Conservation (phyloP, 2,888 invertebrate genomes). For the Sarcophaga rosellei region DNA sequence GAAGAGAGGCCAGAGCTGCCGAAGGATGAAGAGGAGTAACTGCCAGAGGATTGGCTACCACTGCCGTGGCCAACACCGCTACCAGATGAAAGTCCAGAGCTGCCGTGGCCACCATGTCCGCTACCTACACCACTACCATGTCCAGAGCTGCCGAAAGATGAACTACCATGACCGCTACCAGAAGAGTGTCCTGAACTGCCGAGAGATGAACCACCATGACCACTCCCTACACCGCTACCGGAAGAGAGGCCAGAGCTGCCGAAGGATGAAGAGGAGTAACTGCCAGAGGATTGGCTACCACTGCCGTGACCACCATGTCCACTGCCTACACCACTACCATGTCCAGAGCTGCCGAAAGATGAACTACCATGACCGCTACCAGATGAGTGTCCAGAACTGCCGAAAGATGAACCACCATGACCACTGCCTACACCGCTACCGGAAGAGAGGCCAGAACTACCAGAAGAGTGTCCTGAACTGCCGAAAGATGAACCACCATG, state of each 20-base stretch:
- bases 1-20: conserved; percentile 5
- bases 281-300: neutral
- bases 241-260: conserved; percentile 5
- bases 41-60: neutral
- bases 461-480: neutral
- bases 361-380: neutral
- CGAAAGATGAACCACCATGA: conserved; percentile 15
- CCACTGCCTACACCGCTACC: no score
- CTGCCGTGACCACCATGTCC: neutral
- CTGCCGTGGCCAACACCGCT: no score
- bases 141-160: no score
- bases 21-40: neutral
- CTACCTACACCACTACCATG: neutral
- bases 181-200: neutral
- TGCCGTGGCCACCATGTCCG: neutral
- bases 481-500: conserved; percentile 12
- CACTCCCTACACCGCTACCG: neutral
- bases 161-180: no score
- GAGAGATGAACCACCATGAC: neutral
- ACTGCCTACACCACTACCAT: neutral
- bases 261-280: neutral
- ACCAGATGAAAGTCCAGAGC: no score
- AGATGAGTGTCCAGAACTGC: neutral
- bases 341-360: no score
- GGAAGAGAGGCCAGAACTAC: no score